These are phyloP conservation scores for Octodonta nipae DNA, from an alignment of 2,888 invertebrate genomes.

Conservation along the genomic window DNA sequence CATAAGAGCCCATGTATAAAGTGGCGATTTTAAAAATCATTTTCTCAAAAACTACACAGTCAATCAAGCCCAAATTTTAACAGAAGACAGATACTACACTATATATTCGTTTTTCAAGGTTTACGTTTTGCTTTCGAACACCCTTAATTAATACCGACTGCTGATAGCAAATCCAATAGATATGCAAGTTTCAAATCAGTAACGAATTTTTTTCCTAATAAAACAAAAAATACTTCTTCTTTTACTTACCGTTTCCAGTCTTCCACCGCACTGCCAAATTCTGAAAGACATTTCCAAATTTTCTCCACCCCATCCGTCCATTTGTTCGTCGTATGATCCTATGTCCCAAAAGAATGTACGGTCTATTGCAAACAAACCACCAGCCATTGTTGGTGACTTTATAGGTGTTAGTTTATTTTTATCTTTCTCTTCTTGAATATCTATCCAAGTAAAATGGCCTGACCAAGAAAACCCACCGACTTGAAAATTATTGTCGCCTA, in stretches of 20 bases:
- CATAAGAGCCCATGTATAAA: no score
- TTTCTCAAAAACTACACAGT: no score
- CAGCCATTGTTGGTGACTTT: conserved; percentile 94
- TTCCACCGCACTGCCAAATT: conserved; percentile 81
- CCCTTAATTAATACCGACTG: no score
- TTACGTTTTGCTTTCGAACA: no score
- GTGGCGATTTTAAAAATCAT: no score
- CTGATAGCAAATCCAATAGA: no score
- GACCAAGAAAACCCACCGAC: conserved; percentile 76
- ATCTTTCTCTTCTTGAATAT: conserved; percentile 53
- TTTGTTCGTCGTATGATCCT: conserved; percentile 89
- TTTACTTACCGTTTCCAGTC: conserved; percentile 61
- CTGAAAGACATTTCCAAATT: conserved; percentile 96
- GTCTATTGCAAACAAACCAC: conserved; percentile 88
- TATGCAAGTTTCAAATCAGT: no score
- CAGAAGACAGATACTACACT: no score
- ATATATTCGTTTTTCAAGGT: no score
- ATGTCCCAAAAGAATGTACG: conserved; percentile 85
- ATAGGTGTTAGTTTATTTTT: conserved; percentile 50
- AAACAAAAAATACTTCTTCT: no score
- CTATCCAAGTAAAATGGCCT: conserved; percentile 89
- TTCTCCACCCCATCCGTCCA: conserved; percentile 97
- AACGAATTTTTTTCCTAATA: no score
- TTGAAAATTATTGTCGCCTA: conserved; percentile 40
- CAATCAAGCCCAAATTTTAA: no score